Conservation (phyloP, 1,140 invertebrate species). For the Ditylenchus dipsaci region DNA sequence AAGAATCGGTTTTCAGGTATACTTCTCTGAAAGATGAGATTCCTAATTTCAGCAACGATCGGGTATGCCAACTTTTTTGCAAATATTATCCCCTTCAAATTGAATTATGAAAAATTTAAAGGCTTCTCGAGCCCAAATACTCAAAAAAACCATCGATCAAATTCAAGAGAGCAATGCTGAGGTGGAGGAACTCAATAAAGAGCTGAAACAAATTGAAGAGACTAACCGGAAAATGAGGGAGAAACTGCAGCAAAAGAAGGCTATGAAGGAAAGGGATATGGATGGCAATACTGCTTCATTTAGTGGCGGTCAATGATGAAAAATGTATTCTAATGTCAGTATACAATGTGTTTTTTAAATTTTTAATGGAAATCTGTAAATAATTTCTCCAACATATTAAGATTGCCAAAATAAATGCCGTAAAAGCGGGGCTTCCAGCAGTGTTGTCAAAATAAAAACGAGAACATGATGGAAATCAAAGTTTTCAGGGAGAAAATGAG, state of each 20-base stretch:
- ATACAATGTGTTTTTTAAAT: too few species aligned
- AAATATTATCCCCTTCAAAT: neutral
- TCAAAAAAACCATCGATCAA: slow-evolving; percentile 31
- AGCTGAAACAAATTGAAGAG: slow-evolving; percentile 27
- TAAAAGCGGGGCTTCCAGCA: too few species aligned
- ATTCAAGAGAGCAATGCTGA: slow-evolving; percentile 23
- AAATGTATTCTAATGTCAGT: too few species aligned
- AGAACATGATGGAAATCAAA: too few species aligned
- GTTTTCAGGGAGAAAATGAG: too few species aligned
- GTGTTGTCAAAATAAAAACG: too few species aligned
- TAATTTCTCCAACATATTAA: too few species aligned
- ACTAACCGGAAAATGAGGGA: slow-evolving; percentile 15
- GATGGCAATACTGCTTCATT: too few species aligned
- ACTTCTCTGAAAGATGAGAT: slow-evolving; percentile 32
- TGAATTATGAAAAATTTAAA: slow-evolving; percentile 13
- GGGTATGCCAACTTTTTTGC: slow-evolving; percentile 5
- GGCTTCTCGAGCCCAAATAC: slow-evolving; percentile 34
- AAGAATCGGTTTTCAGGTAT: neutral
- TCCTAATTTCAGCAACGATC: slow-evolving; percentile 35
- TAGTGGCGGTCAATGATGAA: too few species aligned
- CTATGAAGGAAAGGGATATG: neutral
- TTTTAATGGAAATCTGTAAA: too few species aligned
- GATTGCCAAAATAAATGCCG: too few species aligned
- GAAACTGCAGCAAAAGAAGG: slow-evolving; percentile 9
- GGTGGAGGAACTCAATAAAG: slow-evolving; percentile 13